Evolutionary conservation across 2,888 invertebrate genomes (phyloP), one percentile per base, ranked within the genome.

Genomic region (Volucella inanis): DNA sequence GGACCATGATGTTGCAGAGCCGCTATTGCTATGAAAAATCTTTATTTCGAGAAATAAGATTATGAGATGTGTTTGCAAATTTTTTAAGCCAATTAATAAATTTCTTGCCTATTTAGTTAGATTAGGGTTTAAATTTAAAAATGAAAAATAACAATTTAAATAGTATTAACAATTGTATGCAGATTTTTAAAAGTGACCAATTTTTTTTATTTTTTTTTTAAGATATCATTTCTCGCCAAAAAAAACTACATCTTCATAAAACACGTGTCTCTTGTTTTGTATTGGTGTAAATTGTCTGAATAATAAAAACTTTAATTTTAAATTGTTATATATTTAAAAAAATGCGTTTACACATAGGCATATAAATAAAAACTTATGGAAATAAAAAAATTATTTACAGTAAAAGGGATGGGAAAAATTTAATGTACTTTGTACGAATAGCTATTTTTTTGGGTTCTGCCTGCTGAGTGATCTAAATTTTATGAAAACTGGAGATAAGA

Each of bases 71-170:
- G 15, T 68, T 10, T 22, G 14, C 52, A 2, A 61, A 38, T 18
- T 38, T 52, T 22, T 59, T n/a, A 1, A 57, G 10, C 67, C 59
- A 12, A 50, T 50, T 67, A 67, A 45, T 52, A 43, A 55, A 14
- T 76, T 45, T 61, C 76, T 76, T 68, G 68, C 67, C 59, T 76
- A 67, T 14, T 67, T 70, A 14, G 8, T 50, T n/a, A 14, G 38
- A 22, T 52, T 52, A 4, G 15, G 15, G 12, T 9, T 31, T 31
- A 1, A 47, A n/a, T 68, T 12, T 57, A 0, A 49, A 8, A 31
- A 31, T n/a, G 31, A 31, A 6, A 31, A 57, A 18, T 57, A 45
- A n/a, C 31, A 8, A 22, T 14, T 10, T 41, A 47, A 8, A 18
- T 9, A 47, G 8, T 15, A 11, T 50, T 76, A 76, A 14, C 39